Percentiles rank a stretch among this genome's conserved stretches.
phyloP scores from a whole-genome alignment of 2,888 invertebrate genomes.

The Callyntrura guangdongensis region DNA sequence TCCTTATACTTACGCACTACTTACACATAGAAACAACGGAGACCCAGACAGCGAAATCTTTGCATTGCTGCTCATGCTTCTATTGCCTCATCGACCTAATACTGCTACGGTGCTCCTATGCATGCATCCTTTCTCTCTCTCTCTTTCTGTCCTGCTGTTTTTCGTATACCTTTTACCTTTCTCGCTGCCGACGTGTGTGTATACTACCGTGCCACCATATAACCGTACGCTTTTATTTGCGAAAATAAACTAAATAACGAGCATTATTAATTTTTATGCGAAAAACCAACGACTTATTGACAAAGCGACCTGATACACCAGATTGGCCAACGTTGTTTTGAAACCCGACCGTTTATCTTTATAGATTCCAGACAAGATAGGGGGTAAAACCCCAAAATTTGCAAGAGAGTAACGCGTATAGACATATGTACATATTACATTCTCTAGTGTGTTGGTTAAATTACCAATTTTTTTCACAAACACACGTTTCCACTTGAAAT shows the following conservation, averaged over 20 bases:
- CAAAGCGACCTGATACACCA: no score
- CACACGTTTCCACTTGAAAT: neutral
- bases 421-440: no score
- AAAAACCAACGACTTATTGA: no score
- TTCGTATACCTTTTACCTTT: slow-evolving; percentile 5
- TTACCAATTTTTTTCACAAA: no score
- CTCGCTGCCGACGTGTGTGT: neutral
- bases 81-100: slow-evolving; percentile 46
- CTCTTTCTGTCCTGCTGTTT: neutral
- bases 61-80: slow-evolving; percentile 53
- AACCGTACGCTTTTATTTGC: neutral
- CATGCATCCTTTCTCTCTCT: neutral
- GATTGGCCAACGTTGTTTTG: no score
- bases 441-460: no score
- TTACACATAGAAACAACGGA: slow-evolving; percentile 53
- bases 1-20: slow-evolving; percentile 65
- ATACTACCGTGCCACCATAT: neutral
- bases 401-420: no score
- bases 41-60: slow-evolving; percentile 67
- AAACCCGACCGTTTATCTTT: no score
- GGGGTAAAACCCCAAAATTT: no score
- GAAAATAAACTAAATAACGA: neutral
- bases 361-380: no score
- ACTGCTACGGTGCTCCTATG: neutral
- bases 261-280: no score